Base-by-base conservation (phyloP, 2,797 vertebrate species). In the Premnoplex brunnescens region DNA sequence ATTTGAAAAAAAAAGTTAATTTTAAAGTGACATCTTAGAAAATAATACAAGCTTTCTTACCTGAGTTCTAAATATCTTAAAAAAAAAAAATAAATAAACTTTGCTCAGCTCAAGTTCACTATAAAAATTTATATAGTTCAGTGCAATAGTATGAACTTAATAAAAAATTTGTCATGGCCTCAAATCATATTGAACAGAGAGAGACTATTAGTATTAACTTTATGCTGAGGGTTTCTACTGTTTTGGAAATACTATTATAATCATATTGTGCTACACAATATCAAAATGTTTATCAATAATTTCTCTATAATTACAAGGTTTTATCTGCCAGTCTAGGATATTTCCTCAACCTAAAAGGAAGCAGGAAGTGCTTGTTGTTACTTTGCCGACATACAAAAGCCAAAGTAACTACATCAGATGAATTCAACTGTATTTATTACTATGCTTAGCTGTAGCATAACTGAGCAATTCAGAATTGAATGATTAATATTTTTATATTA, bases 141-240 rank as follows among this genome's bases (percentile, higher is more conserved):
- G 9, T 85, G 19, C 24, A 17, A 75, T 10, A 85, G 4, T 19
- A 28, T 44, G 77, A 80, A 58, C 6, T 44, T 64, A 67, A 49
- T 43, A 39, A 28, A 59, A 87, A 72, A 58, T 60, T 56, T 88
- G 21, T 6, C 67, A 86, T 86, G 89, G 87, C 85, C 89, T 96
- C 94, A 93, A 89, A 88, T 88, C 72, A 93, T 89, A 92, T 96
- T 95, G 91, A 94, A 87, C 55, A 93, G 92, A 94, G 87, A 93
- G 89, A 94, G 69, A 95, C 64, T 92, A 21, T 34, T 72, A 41
- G 14, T 37, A 89, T 48, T 63, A 69, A 58, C 7, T 68, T 54
- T 74, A 66, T 82, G 27, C 5, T 58, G 66, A 64, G 2, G 1
- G 14, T 91, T 93, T 79, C 52, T 76, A 28, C 36, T 80, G 10